Conservation (phyloP, 2,113 vertebrate genomes). For the Pterocles orientalis region DNA sequence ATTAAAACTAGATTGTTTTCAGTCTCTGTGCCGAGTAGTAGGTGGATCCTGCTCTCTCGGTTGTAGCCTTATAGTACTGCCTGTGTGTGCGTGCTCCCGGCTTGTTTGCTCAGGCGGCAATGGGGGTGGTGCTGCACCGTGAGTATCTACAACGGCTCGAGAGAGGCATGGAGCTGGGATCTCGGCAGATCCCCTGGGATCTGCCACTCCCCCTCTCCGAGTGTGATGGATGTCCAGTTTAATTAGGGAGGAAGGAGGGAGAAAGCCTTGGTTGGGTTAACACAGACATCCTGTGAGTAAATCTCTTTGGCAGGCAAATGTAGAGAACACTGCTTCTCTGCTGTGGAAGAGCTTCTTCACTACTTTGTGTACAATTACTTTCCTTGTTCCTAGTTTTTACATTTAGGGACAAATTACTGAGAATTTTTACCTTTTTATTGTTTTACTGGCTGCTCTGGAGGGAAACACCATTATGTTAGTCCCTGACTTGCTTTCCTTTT, state of each 20-base stretch:
- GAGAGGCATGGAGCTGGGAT: not conserved
- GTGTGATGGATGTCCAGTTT: not conserved
- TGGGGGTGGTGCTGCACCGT: not conserved
- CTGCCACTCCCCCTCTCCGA: not conserved
- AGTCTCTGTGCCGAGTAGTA: not conserved
- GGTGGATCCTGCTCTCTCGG: not conserved
- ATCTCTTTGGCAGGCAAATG: not conserved
- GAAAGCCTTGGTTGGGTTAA: not conserved
- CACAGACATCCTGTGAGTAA: not conserved
- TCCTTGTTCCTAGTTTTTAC: not conserved
- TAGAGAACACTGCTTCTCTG: not conserved
- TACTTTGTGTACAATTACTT: not conserved
- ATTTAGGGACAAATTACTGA: not conserved
- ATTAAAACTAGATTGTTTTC: not conserved
- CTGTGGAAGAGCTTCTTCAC: not conserved
- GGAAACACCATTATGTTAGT: not conserved
- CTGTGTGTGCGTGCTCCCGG: not conserved
- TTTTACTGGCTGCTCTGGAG: not conserved
- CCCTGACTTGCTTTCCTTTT: not conserved
- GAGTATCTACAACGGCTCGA: not conserved
- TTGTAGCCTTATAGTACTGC: slow-evolving; percentile 38
- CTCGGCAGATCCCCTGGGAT: not conserved
- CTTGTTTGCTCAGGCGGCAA: not conserved
- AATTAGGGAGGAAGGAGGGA: not conserved
- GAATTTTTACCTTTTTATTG: not conserved